Percentiles rank a stretch among this genome's conserved stretches.
These are phyloP conservation scores for Dicranocentrus wangi DNA, from an alignment of 2,888 invertebrate species.

Conservation along the genomic window DNA sequence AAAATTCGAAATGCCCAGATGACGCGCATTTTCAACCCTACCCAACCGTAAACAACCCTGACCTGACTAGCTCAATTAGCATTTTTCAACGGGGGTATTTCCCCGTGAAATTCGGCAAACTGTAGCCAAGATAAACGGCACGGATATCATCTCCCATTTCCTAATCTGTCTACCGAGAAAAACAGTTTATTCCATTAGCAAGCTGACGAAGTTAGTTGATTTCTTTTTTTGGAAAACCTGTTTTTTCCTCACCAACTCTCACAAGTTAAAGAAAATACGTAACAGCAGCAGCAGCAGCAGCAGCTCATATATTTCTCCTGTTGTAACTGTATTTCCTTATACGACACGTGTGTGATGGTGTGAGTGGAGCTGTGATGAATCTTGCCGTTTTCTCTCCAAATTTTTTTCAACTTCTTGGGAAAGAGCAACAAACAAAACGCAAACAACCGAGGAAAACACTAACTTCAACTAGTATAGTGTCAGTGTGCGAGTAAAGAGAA, in stretches of 20 bases:
- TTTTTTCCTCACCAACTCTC: not conserved
- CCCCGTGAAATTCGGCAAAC: no score
- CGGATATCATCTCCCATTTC: constrained; percentile 19
- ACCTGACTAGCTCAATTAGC: not conserved
- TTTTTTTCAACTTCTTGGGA: constrained; percentile 44
- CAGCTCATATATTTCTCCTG: no score
- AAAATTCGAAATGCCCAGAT: not conserved
- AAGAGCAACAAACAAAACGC: constrained; percentile 49
- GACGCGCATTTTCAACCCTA: not conserved
- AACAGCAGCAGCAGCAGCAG: no score
- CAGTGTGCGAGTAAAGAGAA: constrained; percentile 5
- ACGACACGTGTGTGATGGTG: constrained; percentile 38
- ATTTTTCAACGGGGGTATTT: not conserved
- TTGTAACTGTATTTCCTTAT: not conserved
- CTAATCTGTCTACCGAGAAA: constrained; percentile 19
- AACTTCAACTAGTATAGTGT: constrained; percentile 8
- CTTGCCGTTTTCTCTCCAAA: constrained; percentile 30
- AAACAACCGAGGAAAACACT: constrained; percentile 33
- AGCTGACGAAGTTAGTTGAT: constrained; percentile 40
- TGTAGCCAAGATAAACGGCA: not conserved
- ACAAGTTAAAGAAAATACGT: not conserved
- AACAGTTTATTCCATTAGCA: constrained; percentile 46
- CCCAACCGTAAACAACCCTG: no score
- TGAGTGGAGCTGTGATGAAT: constrained; percentile 36
- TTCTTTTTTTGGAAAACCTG: constrained; percentile 10